These are phyloP conservation scores for Parauchenoglanis punctatus DNA, from an alignment of 2,797 vertebrate species.

Conservation along the genomic window DNA sequence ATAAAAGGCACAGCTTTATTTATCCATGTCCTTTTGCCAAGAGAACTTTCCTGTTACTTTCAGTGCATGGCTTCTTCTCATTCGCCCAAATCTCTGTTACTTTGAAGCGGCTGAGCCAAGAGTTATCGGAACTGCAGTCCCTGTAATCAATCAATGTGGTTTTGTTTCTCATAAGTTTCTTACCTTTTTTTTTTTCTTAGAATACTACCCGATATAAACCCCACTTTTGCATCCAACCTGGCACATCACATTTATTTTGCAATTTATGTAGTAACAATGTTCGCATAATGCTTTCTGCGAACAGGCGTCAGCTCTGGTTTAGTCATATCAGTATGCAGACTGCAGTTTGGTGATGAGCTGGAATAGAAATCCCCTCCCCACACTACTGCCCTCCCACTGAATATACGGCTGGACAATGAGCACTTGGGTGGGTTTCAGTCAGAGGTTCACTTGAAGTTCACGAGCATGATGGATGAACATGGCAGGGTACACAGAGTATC, in stretches of 20 bases:
- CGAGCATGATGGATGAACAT: background rate
- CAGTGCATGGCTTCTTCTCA: too few relatives aligned
- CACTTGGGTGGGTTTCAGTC: background rate
- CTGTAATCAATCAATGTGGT: too few relatives aligned
- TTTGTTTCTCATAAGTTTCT: too few relatives aligned
- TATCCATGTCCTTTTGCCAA: too few relatives aligned
- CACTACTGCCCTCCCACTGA: background rate
- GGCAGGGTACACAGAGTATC: background rate
- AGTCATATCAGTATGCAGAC: background rate
- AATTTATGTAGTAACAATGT: background rate
- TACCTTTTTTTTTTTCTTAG: background rate
- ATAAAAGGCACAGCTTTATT: too few relatives aligned
- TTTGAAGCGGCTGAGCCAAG: too few relatives aligned
- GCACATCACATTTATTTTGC: background rate
- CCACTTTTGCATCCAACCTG: background rate
- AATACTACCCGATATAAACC: background rate
- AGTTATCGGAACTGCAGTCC: too few relatives aligned
- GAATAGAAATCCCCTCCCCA: background rate
- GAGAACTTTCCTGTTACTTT: too few relatives aligned
- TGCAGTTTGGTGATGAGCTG: background rate
- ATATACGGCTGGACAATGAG: background rate
- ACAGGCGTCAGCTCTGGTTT: background rate
- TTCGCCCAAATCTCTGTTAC: too few relatives aligned
- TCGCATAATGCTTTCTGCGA: background rate
- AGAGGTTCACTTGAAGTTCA: slow-evolving; percentile 18